Conservation (phyloP, 2,888 invertebrate genomes). For the Elmis aenea region DNA sequence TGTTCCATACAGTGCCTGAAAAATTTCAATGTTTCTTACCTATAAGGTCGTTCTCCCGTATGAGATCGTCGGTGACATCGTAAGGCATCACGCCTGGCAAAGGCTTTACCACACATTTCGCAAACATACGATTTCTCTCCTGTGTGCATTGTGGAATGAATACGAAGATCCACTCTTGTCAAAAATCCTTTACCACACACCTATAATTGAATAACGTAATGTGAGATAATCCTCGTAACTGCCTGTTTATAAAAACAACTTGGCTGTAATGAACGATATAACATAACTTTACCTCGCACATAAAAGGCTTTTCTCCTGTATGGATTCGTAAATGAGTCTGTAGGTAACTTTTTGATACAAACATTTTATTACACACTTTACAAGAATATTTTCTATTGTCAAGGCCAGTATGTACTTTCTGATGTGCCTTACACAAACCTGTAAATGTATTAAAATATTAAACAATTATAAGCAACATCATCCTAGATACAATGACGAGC, state of each 20-base stretch:
- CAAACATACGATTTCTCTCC: constrained; percentile 59
- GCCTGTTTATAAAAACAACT: no score
- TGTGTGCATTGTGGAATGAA: constrained; percentile 58
- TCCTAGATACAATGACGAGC: no score
- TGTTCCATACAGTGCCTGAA: no score
- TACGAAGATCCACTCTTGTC: constrained; percentile 54
- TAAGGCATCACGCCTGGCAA: constrained; percentile 56
- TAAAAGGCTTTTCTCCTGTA: constrained; percentile 56
- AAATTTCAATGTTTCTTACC: constrained; percentile 27
- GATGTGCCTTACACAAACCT: constrained; percentile 55
- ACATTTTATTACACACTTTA: constrained; percentile 55
- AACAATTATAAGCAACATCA: no score
- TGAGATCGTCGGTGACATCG: constrained; percentile 55
- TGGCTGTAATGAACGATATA: not conserved
- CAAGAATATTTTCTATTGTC: constrained; percentile 58
- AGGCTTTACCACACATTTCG: constrained; percentile 58
- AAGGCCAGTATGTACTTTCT: constrained; percentile 54
- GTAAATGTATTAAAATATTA: constrained; percentile 23
- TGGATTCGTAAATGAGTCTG: constrained; percentile 56
- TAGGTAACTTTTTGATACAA: constrained; percentile 57
- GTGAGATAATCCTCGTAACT: no score
- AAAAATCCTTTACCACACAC: constrained; percentile 57
- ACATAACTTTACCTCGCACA: constrained; percentile 49
- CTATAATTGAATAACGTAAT: constrained; percentile 22
- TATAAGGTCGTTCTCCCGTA: constrained; percentile 55